These are phyloP conservation scores for Acleris literana DNA, from an alignment of 2,888 invertebrate species.

Conservation along the genomic window DNA sequence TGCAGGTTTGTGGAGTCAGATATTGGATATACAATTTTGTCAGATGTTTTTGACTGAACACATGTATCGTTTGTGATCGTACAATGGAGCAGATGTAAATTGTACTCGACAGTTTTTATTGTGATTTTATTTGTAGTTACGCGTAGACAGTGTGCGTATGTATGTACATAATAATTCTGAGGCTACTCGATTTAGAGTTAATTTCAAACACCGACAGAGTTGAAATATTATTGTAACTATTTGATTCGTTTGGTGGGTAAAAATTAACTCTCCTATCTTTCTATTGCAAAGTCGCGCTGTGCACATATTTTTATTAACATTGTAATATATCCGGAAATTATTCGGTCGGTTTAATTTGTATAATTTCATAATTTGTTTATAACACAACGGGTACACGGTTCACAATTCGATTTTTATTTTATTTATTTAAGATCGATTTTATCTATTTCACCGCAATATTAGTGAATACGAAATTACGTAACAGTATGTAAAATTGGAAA, in stretches of 20 bases:
- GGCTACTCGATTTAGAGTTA: slow-evolving; percentile 17
- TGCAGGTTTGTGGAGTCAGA: neutral
- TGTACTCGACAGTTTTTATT: slow-evolving; percentile 31
- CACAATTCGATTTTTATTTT: slow-evolving; percentile 18
- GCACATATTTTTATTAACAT: slow-evolving; percentile 15
- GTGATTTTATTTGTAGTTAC: slow-evolving; percentile 33
- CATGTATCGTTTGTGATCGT: neutral
- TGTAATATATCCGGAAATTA: slow-evolving; percentile 11
- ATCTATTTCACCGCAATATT: slow-evolving; percentile 19
- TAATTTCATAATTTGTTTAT: slow-evolving; percentile 7
- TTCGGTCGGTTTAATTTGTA: slow-evolving; percentile 3
- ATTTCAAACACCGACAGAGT: neutral
- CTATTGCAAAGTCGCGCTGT: slow-evolving; percentile 7
- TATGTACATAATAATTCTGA: slow-evolving; percentile 23
- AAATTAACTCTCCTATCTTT: neutral
- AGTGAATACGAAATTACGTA: slow-evolving; percentile 24
- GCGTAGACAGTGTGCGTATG: slow-evolving; percentile 19
- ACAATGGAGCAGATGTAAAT: slow-evolving; percentile 7
- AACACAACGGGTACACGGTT: slow-evolving; percentile 27
- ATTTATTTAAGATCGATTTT: slow-evolving; percentile 15
- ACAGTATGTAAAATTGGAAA: slow-evolving; percentile 20
- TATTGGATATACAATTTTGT: neutral
- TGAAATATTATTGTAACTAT: no score
- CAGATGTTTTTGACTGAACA: neutral
- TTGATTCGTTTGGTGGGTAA: neutral